Percentiles rank a stretch among this genome's conserved stretches.
phyloP scores from a whole-genome alignment of 1,140 invertebrate genomes.

The Calliphora vicina region DNA sequence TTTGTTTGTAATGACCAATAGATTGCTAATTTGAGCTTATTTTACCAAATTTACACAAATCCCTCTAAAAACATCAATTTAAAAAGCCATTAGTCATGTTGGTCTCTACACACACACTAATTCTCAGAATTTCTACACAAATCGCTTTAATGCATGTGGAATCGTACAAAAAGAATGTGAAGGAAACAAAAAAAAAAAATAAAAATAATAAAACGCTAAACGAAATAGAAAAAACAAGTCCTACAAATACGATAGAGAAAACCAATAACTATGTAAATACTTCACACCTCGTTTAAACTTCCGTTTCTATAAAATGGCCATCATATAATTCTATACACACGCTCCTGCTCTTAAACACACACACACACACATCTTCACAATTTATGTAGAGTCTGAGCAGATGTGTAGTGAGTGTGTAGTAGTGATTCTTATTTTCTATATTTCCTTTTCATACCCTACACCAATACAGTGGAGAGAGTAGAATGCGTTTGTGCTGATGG shows the following conservation, averaged over 20 bases:
- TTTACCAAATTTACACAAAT: conserved; percentile 34
- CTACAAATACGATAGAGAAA: neutral
- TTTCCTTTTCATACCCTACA: no score
- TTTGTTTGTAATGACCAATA: conserved; percentile 11
- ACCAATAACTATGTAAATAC: conserved; percentile 24
- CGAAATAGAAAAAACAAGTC: neutral
- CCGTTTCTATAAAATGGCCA: neutral
- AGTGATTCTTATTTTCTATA: no score
- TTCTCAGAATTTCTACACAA: neutral
- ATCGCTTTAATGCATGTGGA: neutral
- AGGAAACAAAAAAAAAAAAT: neutral
- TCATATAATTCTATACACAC: neutral
- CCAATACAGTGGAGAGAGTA: no score
- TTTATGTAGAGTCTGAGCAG: no score
- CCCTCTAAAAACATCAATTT: conserved; percentile 30
- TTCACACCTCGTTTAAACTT: conserved; percentile 25
- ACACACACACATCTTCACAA: neutral
- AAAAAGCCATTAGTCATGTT: conserved; percentile 32
- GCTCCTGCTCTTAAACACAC: neutral
- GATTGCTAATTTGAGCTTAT: conserved; percentile 29
- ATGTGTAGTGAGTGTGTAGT: no score
- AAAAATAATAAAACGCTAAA: neutral
- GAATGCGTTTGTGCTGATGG: no score
- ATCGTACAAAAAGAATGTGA: neutral
- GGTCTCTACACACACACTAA: neutral